Evolutionary conservation across 2,888 invertebrate genomes (phyloP).

Genomic region (Monochamus alternatus): DNA sequence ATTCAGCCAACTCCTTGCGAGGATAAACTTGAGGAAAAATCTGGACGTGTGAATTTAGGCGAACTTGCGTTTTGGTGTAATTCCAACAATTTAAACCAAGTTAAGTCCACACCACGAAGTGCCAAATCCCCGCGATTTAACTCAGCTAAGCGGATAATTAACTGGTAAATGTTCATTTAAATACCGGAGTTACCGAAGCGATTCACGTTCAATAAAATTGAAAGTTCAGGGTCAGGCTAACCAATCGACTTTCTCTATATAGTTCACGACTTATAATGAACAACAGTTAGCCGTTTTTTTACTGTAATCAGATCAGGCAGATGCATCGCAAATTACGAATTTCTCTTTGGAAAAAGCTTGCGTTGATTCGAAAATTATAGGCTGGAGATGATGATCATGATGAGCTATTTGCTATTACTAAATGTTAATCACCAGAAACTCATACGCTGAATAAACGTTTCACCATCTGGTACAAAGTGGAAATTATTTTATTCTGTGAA

Average conservation of each 20-base stretch:
- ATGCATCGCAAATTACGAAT: conserved; percentile 13
- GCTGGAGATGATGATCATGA: neutral
- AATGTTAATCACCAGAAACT: no score
- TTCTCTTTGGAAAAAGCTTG: conserved; percentile 8
- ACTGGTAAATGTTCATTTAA: conserved; percentile 19
- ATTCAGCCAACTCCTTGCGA: no score
- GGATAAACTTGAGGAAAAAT: no score
- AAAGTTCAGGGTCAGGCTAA: conserved; percentile 60
- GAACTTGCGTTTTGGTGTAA: no score
- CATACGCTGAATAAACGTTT: no score
- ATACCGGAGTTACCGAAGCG: conserved; percentile 28
- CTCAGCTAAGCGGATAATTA: conserved; percentile 7
- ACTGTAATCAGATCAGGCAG: conserved; percentile 13
- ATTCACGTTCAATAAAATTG: conserved; percentile 43
- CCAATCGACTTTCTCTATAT: conserved; percentile 60
- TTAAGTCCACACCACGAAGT: no score
- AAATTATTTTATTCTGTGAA: no score
- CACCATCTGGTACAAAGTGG: no score
- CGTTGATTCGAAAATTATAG: neutral
- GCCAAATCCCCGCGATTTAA: neutral
- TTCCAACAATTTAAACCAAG: no score
- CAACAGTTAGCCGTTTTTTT: conserved; percentile 32
- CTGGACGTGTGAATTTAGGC: no score
- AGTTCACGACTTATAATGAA: conserved; percentile 49
- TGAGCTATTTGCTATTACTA: neutral